Conservation (phyloP, 2,797 vertebrate species). For the Muscicapa striata region DNA sequence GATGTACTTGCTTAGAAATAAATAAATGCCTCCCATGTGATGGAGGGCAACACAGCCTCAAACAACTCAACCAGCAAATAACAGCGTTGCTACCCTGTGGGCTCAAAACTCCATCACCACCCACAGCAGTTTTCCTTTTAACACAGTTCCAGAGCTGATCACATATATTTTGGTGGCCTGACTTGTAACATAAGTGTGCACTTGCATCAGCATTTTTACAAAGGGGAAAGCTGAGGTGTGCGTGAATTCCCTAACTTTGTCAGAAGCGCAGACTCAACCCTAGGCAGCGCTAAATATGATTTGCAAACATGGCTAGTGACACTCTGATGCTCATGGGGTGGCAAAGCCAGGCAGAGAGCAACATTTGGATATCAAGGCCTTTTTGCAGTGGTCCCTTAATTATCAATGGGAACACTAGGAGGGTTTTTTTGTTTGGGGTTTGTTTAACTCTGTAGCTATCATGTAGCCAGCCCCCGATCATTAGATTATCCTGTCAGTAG, state of each 20-base stretch:
- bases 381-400: not conserved
- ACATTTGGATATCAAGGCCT: not conserved
- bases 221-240: not conserved
- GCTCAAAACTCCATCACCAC: not conserved
- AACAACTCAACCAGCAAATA: not conserved
- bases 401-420: not conserved
- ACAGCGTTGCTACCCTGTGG: rapidly evolving
- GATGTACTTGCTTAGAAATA: not conserved
- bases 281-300: not conserved
- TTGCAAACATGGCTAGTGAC: not conserved
- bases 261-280: rapidly evolving
- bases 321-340: not conserved
- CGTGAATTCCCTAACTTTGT: not conserved
- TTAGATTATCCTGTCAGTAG: not conserved
- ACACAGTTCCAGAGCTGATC: not conserved
- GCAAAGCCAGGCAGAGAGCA: not conserved
- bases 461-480: not conserved
- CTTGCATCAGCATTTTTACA: not conserved
- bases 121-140: not conserved
- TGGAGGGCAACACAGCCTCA: not conserved
- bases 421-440: not conserved
- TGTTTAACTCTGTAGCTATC: not conserved
- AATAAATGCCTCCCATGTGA: not conserved
- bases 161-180: not conserved
- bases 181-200: not conserved